Percentiles rank a stretch among this genome's conserved stretches.
These are phyloP conservation scores for Hemibagrus wyckioides DNA, from an alignment of 2,113 vertebrate species.

Conservation along the genomic window DNA sequence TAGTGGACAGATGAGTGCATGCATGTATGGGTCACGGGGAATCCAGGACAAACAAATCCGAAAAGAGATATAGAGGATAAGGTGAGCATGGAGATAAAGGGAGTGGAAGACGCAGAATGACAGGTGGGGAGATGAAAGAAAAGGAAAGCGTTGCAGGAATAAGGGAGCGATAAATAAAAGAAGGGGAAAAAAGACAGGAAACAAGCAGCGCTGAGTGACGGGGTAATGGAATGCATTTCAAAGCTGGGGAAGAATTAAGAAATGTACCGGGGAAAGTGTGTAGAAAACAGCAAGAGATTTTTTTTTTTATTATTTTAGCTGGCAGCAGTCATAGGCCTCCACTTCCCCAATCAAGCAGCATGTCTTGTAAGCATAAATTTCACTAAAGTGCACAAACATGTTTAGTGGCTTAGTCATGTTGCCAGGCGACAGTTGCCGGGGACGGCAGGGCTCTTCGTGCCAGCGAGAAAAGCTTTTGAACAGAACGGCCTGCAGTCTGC, in stretches of 20 bases:
- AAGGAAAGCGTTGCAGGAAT: conserved; percentile 15
- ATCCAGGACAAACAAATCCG: neutral
- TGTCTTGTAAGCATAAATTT: conserved; percentile 71
- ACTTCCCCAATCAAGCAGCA: conserved; percentile 71
- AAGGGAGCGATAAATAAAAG: conserved; percentile 21
- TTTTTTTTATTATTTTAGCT: neutral
- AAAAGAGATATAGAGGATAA: conserved; percentile 15
- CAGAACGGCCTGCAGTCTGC: conserved; percentile 44
- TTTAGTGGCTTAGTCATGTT: conserved; percentile 73
- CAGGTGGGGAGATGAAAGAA: conserved; percentile 33
- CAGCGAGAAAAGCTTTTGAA: conserved; percentile 60
- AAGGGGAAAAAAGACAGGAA: neutral
- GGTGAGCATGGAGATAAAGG: neutral
- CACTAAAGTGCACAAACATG: conserved; percentile 73
- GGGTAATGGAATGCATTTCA: neutral
- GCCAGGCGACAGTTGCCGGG: conserved; percentile 77
- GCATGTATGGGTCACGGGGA: neutral
- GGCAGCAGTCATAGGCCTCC: conserved; percentile 40
- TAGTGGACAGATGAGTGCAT: neutral
- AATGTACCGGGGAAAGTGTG: neutral
- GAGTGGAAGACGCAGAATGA: neutral
- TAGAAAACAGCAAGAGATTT: neutral
- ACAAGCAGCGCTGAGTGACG: neutral
- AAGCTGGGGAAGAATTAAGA: neutral
- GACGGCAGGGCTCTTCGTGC: conserved; percentile 54